Evolutionary conservation across 2,797 vertebrate genomes (phyloP), one percentile per base, ranked within the genome.

Genomic region (Coendou prehensilis): DNA sequence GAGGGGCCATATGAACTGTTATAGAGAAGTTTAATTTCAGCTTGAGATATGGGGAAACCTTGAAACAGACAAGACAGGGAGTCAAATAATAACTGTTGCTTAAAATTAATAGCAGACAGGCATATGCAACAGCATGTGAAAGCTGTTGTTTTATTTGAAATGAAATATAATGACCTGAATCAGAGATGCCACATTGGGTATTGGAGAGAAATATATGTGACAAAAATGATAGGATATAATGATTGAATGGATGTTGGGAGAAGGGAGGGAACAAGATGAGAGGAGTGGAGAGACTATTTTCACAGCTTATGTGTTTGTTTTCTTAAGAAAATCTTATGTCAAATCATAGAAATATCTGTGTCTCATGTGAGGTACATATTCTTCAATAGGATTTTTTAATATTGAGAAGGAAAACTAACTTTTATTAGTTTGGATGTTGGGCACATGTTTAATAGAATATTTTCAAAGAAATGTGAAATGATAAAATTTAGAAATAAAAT

Each of bases 391-490:
- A 33, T 67, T 83, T 1, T 41, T 87, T 64, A 82, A 28, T 56
- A 54, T 47, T 56, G 45, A 67, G 73, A 10, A 83, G 2, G 28
- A 86, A 91, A 89, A 64, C n/a, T 4, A 95, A n/a, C 2, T 56
- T 9, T 71, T 54, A 23, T 52, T 59, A 57, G 59, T 1, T 45
- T 69, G 50, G 28, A 10, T 64, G 7, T 63, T 71, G 76, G 20
- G 28, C 26, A 92, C 6, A 52, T 71, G 47, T 50, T 92, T 87
- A 80, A 83, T 87, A 45, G 6, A 89, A 92, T 87, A 18, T 89
- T 84, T 83, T 80, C 26, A 95, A 83, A n/a, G 56, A 73, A 95
- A 91, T 91, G 2, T 75, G 85, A 83, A 93, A 93, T 69, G 18
- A 67, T 63, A 81, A 71, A 47, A 91, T 92, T 86, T 89, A 15